Evolutionary conservation across 2,888 invertebrate species (phyloP).

Genomic region (Caenorhabditis macrosperma): DNA sequence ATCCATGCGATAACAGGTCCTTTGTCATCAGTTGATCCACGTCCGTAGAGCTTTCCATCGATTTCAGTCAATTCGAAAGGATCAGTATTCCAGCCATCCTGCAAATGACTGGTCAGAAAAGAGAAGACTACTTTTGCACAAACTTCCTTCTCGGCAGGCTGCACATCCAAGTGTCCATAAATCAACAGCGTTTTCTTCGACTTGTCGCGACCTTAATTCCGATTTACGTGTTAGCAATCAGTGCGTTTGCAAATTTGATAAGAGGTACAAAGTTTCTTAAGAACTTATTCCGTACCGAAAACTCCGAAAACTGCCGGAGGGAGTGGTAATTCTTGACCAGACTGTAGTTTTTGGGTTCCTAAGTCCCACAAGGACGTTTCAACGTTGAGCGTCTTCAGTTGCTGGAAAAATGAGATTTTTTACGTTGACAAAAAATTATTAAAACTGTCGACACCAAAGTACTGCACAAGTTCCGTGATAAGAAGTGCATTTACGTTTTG

Average conservation of each 20-base stretch:
- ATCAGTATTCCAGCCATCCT: constrained; percentile 91
- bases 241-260: constrained; percentile 36
- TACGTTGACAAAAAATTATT: no score
- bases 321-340: constrained; percentile 61
- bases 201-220: constrained; percentile 50
- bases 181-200: constrained; percentile 90
- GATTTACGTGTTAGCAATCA: constrained; percentile 22
- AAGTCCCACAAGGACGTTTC: constrained; percentile 71
- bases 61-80: constrained; percentile 92
- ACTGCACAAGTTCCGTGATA: constrained; percentile 20
- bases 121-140: background rate
- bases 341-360: constrained; percentile 68
- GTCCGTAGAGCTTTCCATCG: constrained; percentile 91
- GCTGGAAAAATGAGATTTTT: constrained; percentile 55
- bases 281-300: constrained; percentile 83
- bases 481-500: constrained; percentile 30
- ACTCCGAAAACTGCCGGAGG: constrained; percentile 77
- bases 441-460: constrained; percentile 25
- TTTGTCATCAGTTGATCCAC: constrained; percentile 94
- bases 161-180: constrained; percentile 98
- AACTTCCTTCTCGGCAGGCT: constrained; percentile 88
- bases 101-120: background rate
- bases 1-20: constrained; percentile 94
- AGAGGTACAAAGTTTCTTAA: constrained; percentile 38
- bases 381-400: constrained; percentile 69